Evolutionary conservation across 2,888 invertebrate species (phyloP), one percentile per base, ranked within the genome.

Genomic region (Eumacrocentrus americanus): DNA sequence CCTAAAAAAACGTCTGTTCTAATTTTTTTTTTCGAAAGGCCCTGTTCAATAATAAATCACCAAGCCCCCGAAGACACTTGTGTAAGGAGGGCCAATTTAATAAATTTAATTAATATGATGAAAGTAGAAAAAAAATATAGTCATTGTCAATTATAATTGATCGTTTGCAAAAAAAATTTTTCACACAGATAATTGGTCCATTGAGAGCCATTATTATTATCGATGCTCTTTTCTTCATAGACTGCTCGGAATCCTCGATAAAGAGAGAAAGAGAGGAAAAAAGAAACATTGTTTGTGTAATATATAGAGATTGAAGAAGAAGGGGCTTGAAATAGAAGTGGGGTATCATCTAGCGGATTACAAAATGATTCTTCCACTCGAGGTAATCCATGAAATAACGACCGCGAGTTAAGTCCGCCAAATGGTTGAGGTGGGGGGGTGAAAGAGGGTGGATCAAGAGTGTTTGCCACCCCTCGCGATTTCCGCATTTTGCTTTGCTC

Each of bases 51-150:
- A n/a, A n/a, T n/a, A n/a, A n/a, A n/a, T n/a, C n/a, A n/a, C n/a
- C n/a, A n/a, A n/a, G n/a, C n/a, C n/a, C n/a, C n/a, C n/a, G n/a
- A n/a, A n/a, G n/a, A n/a, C n/a, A n/a, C n/a, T n/a, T n/a, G n/a
- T n/a, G n/a, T n/a, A n/a, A n/a, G n/a, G n/a, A n/a, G n/a, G 5
- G 4, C 5, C 29, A 29, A 9, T 29, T 6, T 29, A 29, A 29
- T 29, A 9, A 29, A 29, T n/a, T n/a, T n/a, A n/a, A n/a, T n/a
- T n/a, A 29, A 29, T 29, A 9, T 9, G 61, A 66, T 63, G 70
- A 64, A 64, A 65, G 61, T 64, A 63, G 46, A 29, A 62, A 47
- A 58, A 38, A 55, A 53, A 16, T 16, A 65, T 66, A 66, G 63
- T 68, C 3, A 20, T 3, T 7, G 7, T 16, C 1, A 9, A 42